Evolutionary conservation across 2,113 vertebrate species (phyloP), one percentile per base, ranked within the genome.

Genomic region (Platysteira castanea): DNA sequence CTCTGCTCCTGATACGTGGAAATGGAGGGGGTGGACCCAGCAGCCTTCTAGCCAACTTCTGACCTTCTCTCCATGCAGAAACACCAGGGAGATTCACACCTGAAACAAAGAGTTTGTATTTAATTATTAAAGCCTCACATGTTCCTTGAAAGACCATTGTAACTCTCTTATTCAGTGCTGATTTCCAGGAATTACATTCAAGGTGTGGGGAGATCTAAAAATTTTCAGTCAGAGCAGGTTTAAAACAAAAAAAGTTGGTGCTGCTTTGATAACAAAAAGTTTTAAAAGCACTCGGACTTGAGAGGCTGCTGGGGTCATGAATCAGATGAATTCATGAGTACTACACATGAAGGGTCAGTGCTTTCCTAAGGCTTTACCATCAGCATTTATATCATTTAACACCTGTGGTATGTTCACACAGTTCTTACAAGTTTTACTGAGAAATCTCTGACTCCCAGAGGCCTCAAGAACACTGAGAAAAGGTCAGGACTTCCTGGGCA

Each of bases 11-110:
- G 63, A 11, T 19, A 13, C 52, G 85, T 74, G 63, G 35, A 75
- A 49, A 21, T 7, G 68, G 6, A 5, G 95, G 93, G 2, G 49
- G 46, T 33, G 98, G 97, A 13, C 98, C 98, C 3, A 98, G 97
- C 70, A 98, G 60, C 63, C 39, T 87, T 30, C 88, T 96, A 2
- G 70, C 97, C 80, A 98, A 79, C 35, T 84, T 97, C 60, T 93
- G 97, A 42, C 98, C 98, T 95, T 96, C 96, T 49, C 97, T 97
- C 98, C 98, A 98, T 23, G 98, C 91, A 7, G 81, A 86, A 35
- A 90, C 93, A 16, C 93, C 94, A 7, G 83, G 73, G 4, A 70
- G 26, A 77, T 96, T 91, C 3, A 12, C 44, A 70, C 65, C 98
- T 98, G 87, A 81, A 96, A 97, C 16, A 90, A 49, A 91, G 35